Evolutionary conservation across 2,113 vertebrate genomes (phyloP).

Genomic region (Ceyx melanurus): DNA sequence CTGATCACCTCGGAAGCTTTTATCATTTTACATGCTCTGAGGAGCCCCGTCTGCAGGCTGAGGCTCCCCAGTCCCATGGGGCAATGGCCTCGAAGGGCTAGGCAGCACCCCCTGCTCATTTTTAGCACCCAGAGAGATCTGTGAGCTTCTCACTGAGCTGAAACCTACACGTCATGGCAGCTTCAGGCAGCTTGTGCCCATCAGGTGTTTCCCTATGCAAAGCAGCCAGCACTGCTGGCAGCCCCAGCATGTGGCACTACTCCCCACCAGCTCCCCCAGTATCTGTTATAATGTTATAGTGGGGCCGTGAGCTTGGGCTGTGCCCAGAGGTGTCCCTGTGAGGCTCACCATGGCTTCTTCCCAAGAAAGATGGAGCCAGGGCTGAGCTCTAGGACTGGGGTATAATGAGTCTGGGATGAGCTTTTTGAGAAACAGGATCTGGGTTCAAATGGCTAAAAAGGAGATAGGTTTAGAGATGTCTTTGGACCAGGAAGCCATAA

Average conservation of each 20-base stretch:
- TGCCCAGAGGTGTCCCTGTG: not conserved
- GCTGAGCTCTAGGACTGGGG: not conserved
- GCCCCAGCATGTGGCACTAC: not conserved
- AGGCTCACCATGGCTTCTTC: accelerated
- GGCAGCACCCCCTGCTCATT: not conserved
- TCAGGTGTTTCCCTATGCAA: slow-evolving; percentile 48
- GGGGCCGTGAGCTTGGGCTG: not conserved
- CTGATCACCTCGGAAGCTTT: accelerated
- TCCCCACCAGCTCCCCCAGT: not conserved
- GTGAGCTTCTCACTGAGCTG: not conserved
- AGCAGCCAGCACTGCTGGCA: accelerated
- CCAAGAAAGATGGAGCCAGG: not conserved
- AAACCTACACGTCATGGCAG: accelerated
- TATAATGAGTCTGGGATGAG: accelerated
- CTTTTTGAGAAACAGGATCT: not conserved
- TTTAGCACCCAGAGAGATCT: not conserved
- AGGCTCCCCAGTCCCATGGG: not conserved
- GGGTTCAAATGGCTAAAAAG: not conserved
- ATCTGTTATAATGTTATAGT: accelerated
- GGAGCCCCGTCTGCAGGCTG: not conserved
- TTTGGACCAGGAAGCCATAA: not conserved
- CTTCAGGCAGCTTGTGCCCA: not conserved
- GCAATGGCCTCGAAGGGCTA: accelerated
- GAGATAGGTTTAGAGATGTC: not conserved
- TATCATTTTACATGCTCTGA: accelerated